Evolutionary conservation across 2,113 vertebrate species (phyloP).

Genomic region (Cephalopterus ornatus): DNA sequence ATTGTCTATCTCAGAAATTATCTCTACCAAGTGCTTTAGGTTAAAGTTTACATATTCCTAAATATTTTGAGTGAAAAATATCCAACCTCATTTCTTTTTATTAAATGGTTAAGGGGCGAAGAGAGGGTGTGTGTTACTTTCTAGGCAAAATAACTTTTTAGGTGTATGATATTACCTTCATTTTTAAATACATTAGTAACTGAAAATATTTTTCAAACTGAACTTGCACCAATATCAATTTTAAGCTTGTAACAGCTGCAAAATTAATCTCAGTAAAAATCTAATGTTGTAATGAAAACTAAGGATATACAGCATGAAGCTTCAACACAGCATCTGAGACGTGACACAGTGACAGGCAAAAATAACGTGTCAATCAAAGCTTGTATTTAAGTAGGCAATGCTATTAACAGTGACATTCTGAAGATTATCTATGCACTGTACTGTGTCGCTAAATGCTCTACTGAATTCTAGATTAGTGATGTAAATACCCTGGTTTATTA

Average conservation of each 20-base stretch:
- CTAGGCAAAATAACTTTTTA: not conserved
- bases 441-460: not conserved
- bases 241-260: not conserved
- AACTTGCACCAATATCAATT: not conserved
- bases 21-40: not conserved
- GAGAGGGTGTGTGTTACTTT: not conserved
- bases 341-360: not conserved
- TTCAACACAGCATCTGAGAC: not conserved
- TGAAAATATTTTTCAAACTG: not conserved
- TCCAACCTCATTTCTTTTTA: not conserved
- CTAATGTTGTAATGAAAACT: not conserved
- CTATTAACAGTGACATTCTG: not conserved
- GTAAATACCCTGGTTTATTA: not conserved
- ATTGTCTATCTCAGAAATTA: not conserved
- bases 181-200: not conserved
- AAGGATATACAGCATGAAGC: not conserved
- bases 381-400: not conserved
- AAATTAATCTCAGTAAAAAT: not conserved
- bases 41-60: not conserved
- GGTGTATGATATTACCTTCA: not conserved
- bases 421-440: not conserved
- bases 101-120: not conserved
- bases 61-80: not conserved
- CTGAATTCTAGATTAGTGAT: not conserved
- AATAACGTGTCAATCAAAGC: not conserved